A percentile compares a stretch with the other conserved stretches of the same genome.
Evolutionary conservation across 2,113 vertebrate genomes (phyloP).

Genomic region (Formicarius rufipectus): DNA sequence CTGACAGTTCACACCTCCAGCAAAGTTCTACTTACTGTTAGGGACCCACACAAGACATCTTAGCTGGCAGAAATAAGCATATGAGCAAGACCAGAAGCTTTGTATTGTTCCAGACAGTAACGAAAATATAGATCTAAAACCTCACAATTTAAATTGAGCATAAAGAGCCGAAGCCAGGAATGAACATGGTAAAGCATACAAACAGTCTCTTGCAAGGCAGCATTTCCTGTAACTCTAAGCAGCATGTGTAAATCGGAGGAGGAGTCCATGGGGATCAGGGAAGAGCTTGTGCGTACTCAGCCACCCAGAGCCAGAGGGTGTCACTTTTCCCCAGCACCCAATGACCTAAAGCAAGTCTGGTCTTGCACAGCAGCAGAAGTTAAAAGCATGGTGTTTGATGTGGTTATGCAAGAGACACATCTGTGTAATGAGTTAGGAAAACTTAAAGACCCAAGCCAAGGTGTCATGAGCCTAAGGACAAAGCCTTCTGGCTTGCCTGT

Average conservation of each 20-base stretch:
- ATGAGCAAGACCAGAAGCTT: neutral
- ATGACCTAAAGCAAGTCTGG: neutral
- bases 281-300: neutral
- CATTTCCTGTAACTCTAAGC: neutral
- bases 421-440: neutral
- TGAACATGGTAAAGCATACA: rapidly evolving
- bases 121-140: neutral
- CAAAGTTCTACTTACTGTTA: neutral
- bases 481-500: neutral
- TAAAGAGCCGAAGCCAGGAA: neutral
- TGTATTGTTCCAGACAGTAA: neutral
- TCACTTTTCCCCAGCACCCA: neutral
- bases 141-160: neutral
- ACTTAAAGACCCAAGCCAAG: neutral
- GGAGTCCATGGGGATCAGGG: neutral
- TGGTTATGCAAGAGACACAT: neutral
- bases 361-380: neutral
- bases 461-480: neutral
- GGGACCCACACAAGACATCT: neutral
- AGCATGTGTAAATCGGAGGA: rapidly evolving
- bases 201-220: neutral
- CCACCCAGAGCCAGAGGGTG: neutral
- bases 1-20: neutral
- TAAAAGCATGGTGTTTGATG: neutral
- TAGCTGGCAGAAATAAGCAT: neutral